Evolutionary conservation across 2,888 invertebrate genomes (phyloP), one percentile per base, ranked within the genome.

Genomic region (Pemphredon lugubris): DNA sequence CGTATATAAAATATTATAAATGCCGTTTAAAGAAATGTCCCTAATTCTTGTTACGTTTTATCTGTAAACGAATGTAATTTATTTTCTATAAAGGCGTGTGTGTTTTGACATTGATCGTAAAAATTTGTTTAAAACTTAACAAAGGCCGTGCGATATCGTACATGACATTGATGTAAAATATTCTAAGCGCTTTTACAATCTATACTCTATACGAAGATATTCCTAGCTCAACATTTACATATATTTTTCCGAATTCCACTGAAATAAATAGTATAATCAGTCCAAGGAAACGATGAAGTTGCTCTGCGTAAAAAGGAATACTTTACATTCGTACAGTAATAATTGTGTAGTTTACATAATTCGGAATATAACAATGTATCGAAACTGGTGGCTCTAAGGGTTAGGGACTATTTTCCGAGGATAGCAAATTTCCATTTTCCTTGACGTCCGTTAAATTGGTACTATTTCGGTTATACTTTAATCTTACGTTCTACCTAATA

Each of bases 101-200:
- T 68, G 44, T 55, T 73, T n/a, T 64, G 73, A 73, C 68, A 73
- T 68, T 42, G 60, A 68, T 73, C 53, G 68, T 73, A 75, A 73
- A 73, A 68, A 75, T 68, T 61, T 75, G 59, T 68, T 73, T 50
- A 72, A 75, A 75, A 75, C 68, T 75, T 68, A 73, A 73, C 73
- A 65, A 68, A 75, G 73, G 73, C 73, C 74, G 55, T 55, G 50
- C 68, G 37, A 59, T 66, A 63, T 74, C 44, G 34, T 73, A 73
- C 68, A 68, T 73, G 63, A 73, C 44, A 68, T 74, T 60, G 58
- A 75, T 68, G 60, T 61, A 63, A 68, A 60, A 57, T 71, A 73
- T 65, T 60, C 48, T 65, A 71, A 57, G 60, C 66, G 51, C 66
- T 60, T 47, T 71, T 60, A n/a, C n/a, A n/a, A n/a, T 26, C 3